Conservation (phyloP, 2,113 vertebrate genomes). For the Nansenia antarctica region DNA sequence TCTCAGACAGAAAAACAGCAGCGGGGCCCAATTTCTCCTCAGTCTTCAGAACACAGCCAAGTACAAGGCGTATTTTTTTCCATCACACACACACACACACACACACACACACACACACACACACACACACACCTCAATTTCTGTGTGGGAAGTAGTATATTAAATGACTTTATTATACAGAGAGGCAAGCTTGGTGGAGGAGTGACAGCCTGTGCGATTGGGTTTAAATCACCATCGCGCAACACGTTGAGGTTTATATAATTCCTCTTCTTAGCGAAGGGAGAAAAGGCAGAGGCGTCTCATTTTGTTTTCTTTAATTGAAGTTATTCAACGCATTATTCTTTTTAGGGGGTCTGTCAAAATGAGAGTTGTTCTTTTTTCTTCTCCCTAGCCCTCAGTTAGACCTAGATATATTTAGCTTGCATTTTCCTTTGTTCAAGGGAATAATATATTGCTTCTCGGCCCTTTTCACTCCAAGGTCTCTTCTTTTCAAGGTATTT, state of each 20-base stretch:
- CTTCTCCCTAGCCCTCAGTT: not conserved
- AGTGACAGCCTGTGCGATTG: conserved; percentile 60
- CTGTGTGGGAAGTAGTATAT: conserved; percentile 17
- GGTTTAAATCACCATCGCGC: conserved; percentile 61
- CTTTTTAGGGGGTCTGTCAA: too few species aligned
- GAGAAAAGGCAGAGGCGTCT: conserved; percentile 39
- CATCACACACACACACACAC: not conserved
- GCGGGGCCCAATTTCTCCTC: not conserved
- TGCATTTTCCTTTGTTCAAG: too few species aligned
- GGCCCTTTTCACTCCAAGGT: not conserved
- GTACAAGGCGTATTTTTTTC: conserved; percentile 21
- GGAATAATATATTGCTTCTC: too few species aligned
- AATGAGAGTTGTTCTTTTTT: not conserved
- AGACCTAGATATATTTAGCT: too few species aligned
- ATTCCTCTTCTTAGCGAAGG: conserved; percentile 52
- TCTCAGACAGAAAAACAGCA: conserved; percentile 35
- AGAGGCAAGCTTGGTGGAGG: conserved; percentile 33
- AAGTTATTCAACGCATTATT: too few species aligned
- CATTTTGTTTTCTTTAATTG: conserved; percentile 48
- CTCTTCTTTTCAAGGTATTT: not conserved
- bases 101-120: not conserved
- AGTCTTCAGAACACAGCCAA: conserved; percentile 14
- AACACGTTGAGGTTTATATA: conserved; percentile 55
- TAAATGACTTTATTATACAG: conserved; percentile 36
- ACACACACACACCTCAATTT: conserved; percentile 12